A percentile compares a stretch with the other conserved stretches of the same genome.
phyloP scores from a whole-genome alignment of 2,888 invertebrate genomes.

The Dusona sp. region DNA sequence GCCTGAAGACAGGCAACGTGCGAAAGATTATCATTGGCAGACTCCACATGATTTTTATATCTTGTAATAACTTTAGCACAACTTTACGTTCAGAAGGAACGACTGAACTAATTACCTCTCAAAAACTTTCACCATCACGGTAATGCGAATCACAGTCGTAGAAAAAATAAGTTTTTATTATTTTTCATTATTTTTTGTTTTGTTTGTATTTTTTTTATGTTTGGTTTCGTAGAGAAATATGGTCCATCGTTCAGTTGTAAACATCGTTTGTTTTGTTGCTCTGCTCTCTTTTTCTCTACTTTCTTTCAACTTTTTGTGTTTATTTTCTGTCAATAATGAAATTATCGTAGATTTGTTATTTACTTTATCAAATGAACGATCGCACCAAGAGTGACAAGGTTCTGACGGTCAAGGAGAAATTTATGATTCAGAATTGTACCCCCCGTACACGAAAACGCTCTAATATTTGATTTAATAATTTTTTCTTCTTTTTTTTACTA shows the following conservation, averaged over 20 bases:
- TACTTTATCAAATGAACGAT: slow-evolving; percentile 33
- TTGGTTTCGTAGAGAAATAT: slow-evolving; percentile 66
- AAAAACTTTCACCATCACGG: slow-evolving; percentile 71
- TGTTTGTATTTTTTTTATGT: slow-evolving; percentile 34
- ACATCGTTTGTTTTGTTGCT: slow-evolving; percentile 63
- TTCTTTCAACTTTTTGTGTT: slow-evolving; percentile 37
- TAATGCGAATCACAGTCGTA: slow-evolving; percentile 76
- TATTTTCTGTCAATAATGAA: slow-evolving; percentile 22
- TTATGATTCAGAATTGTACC: slow-evolving; percentile 50
- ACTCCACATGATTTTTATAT: slow-evolving; percentile 56
- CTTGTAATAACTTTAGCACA: slow-evolving; percentile 64
- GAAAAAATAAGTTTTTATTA: slow-evolving; percentile 80
- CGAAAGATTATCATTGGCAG: slow-evolving; percentile 58
- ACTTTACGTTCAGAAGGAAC: slow-evolving; percentile 69
- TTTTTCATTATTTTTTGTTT: slow-evolving; percentile 52
- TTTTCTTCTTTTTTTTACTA: slow-evolving; percentile 25
- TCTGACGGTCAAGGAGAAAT: slow-evolving; percentile 51
- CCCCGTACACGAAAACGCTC: slow-evolving; percentile 39
- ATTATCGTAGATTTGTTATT: slow-evolving; percentile 32
- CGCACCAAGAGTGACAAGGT: slow-evolving; percentile 48
- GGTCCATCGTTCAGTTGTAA: slow-evolving; percentile 80
- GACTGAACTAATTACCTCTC: slow-evolving; percentile 62
- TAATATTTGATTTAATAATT: slow-evolving; percentile 12
- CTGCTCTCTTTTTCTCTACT: slow-evolving; percentile 50
- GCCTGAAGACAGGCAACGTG: background rate